Conservation (phyloP, 2,113 vertebrate genomes). For the Rhynchomys soricoides region DNA sequence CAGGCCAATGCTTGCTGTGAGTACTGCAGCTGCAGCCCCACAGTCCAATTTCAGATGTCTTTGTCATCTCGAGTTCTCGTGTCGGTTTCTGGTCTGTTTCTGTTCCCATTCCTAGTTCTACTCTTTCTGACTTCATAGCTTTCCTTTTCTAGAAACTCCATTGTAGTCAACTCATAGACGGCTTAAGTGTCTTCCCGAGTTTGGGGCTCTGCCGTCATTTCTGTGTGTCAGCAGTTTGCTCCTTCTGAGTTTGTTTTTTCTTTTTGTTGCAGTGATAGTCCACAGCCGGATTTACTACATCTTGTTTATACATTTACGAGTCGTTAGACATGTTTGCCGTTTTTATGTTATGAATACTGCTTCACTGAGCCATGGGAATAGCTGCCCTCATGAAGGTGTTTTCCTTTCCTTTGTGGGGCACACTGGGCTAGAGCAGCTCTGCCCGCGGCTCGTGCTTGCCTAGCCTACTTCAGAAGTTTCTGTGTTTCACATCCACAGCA, state of each 20-base stretch:
- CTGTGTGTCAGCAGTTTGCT: not conserved
- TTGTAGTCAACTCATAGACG: not conserved
- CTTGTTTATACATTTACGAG: not conserved
- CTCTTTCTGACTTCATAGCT: not conserved
- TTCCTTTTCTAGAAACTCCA: slow-evolving; percentile 40
- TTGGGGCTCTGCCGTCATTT: not conserved
- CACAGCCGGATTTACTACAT: not conserved
- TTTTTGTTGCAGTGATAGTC: not conserved
- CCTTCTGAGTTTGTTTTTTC: not conserved
- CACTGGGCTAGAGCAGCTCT: not conserved
- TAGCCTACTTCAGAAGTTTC: not conserved
- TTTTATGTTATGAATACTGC: not conserved
- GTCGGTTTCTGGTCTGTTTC: not conserved
- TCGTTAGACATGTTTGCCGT: not conserved
- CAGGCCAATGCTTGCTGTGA: not conserved
- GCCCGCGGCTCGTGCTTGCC: not conserved
- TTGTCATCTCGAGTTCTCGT: not conserved
- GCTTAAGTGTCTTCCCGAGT: not conserved
- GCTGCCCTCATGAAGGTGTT: not conserved
- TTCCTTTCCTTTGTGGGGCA: not conserved
- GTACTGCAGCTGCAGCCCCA: not conserved
- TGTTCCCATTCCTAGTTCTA: not conserved
- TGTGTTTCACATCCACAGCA: not conserved
- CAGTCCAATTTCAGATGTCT: not conserved
- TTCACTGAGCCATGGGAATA: not conserved